phyloP scores from a whole-genome alignment of 2,797 vertebrate species.

The Coregonus sp. region DNA sequence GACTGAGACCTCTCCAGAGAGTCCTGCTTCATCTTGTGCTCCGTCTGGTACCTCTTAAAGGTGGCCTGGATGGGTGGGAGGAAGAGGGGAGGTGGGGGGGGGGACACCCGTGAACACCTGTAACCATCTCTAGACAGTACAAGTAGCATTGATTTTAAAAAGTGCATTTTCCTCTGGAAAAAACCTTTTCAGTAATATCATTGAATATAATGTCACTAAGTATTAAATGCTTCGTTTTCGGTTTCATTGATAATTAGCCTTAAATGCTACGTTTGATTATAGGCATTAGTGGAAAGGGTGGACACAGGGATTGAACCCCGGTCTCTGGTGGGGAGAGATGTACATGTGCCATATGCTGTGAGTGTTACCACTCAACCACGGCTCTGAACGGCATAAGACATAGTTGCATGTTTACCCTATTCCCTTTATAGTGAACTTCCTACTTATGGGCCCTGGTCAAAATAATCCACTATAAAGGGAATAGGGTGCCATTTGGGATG shows the following conservation, averaged over 20 bases:
- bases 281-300: not conserved
- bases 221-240: not conserved
- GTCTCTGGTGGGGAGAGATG: too few species aligned
- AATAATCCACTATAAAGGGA: too few species aligned
- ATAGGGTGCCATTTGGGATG: too few species aligned
- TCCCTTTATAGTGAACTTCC: too few species aligned
- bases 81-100: slow-evolving; percentile 3
- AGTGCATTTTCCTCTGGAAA: not conserved
- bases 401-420: too few species aligned
- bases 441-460: too few species aligned
- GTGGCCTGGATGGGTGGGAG: slow-evolving; percentile 83
- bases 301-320: too few species aligned
- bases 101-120: not conserved
- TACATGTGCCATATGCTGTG: too few species aligned
- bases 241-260: not conserved
- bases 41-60: slow-evolving; percentile 90
- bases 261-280: not conserved
- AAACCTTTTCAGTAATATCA: too few species aligned
- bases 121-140: not conserved
- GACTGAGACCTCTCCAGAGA: slow-evolving; percentile 92
- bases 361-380: too few species aligned
- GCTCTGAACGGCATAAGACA: too few species aligned
- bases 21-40: slow-evolving; percentile 91
- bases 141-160: not conserved
- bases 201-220: not conserved